Evolutionary conservation across 2,888 invertebrate genomes (phyloP), one percentile per base, ranked within the genome.

Genomic region (Cyclophora punctaria): DNA sequence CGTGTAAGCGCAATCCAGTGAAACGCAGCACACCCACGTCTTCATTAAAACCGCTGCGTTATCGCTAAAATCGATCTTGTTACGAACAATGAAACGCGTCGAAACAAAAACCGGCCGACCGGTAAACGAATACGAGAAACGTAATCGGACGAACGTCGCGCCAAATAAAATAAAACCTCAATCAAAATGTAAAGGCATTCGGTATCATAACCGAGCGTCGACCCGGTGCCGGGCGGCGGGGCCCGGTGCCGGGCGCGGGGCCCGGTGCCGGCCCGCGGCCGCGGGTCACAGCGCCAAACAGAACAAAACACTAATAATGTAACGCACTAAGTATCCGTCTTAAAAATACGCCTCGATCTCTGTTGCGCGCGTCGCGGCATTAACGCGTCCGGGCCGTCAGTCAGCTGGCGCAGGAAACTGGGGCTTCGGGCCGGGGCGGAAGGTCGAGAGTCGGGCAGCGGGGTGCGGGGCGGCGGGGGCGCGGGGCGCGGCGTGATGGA

Each of bases 321-420:
- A 84, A 85, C 83, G 81, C 81, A 83, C 85, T 84, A 83, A 87
- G 85, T 85, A 85, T 84, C 82, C 80, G 82, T 83, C 84, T 87
- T 85, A 80, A 83, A 83, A 82, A 83, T 84, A 84, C 83, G 82
- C 78, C 80, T 82, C 80, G 82, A 78, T 78, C 78, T 75, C 69
- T 66, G 77, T 72, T 79, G 82, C 78, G 83, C 81, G 82, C 82
- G 82, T 75, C 80, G 81, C 75, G 71, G 79, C 72, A 75, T 78
- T 78, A 80, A 71, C 81, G 76, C 75, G 67, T 68, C 67, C 37
- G 37, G 37, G 37, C 37, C 50, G 50, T 37, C 37, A 5, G 37
- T 48, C 7, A 44, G 34, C 43, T 35, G 49, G 45, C 48, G 48
- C 45, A 47, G 62, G 54, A 69, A 66, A 64, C 52, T 20, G 20